Evolutionary conservation across 2,113 vertebrate genomes (phyloP), one percentile per base, ranked within the genome.

Genomic region (Glaucomys volans): DNA sequence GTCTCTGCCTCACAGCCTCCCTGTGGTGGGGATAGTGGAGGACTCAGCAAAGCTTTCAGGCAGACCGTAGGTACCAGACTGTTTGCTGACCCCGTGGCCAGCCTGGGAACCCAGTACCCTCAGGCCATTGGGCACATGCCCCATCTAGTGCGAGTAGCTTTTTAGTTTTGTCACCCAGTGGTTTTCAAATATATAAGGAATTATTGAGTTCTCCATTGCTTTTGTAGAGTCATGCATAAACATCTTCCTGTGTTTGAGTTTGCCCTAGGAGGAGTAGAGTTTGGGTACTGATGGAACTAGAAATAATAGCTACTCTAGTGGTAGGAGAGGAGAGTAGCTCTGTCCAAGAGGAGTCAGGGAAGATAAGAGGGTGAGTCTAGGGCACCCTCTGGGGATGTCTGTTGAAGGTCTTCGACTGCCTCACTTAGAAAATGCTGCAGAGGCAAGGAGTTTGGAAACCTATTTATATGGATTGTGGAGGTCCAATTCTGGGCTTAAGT

Each of bases 371-470:
- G n/a, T 79, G 22, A 24, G 20, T 69, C 64, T 11, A 0, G n/a
- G n/a, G 14, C 9, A 37, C 22, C 1, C 40, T 88, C 35, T 35
- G 2, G 40, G 40, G 20, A 3, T 86, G 8, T 75, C 67, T 84
- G 3, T 28, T 40, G 52, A 81, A 52, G 16, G 44, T 77, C 71
- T 96, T 66, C 26, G 77, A 30, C 32, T 62, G 32, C 64, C 80
- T 84, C 18, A 0, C 37, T 67, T 54, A 66, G 64, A 89, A 77
- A 42, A 80, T 82, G 62, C 22, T 47, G 5, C 32, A 93, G 77
- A 95, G 42, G n/a, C 64, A 77, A 84, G 82, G 80, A 89, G 50
- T 42, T 88, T 47, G 32, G 37, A 71, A 96, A 22, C 35, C 57
- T 83, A 0, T 92, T 89, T 71, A 20, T 92, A 18, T 37, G 54